Conservation (phyloP, 2,113 vertebrate species). For the Nothoprocta pentlandii region DNA sequence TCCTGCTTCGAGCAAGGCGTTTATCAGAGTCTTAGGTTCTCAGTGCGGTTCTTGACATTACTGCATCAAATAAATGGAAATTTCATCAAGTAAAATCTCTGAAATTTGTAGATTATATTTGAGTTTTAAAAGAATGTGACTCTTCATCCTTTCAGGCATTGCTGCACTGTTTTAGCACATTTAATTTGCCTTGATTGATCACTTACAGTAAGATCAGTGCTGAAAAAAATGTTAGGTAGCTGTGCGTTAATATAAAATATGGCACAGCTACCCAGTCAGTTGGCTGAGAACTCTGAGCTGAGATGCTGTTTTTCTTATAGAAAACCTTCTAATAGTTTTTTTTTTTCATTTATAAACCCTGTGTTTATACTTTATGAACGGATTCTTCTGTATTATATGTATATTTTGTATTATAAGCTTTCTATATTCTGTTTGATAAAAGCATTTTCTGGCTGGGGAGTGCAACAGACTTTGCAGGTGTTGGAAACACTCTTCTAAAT, state of each 20-base stretch:
- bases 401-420: neutral
- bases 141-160: neutral
- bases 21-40: neutral
- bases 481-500: neutral
- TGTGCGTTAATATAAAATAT: neutral
- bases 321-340: neutral
- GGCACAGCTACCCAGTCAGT: neutral
- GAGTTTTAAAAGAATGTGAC: neutral
- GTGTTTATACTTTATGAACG: neutral
- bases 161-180: neutral
- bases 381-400: neutral
- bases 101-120: neutral
- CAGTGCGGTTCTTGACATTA: neutral
- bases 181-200: neutral
- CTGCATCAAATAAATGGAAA: neutral
- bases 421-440: neutral
- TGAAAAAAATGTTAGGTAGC: neutral
- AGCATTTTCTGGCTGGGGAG: fast-evolving
- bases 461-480: neutral
- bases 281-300: neutral
- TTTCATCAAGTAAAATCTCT: neutral
- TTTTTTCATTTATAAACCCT: neutral
- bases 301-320: neutral
- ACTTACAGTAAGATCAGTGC: neutral
- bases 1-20: fast-evolving